Percentiles rank a stretch among this genome's conserved stretches.
phyloP scores from a whole-genome alignment of 2,888 invertebrate species.

The Pammene fasciana region DNA sequence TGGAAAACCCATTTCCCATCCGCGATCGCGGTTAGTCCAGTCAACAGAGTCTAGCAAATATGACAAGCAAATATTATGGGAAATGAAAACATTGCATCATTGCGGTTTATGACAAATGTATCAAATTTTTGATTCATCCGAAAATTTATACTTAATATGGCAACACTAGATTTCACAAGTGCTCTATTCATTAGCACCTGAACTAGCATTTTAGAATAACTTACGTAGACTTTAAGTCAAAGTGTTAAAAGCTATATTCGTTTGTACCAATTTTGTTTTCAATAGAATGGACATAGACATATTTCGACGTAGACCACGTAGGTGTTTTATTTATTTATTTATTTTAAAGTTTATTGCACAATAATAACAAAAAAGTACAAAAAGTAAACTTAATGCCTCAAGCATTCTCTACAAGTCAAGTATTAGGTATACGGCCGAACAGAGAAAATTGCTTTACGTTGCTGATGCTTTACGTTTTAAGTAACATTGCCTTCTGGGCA shows the following conservation, averaged over 20 bases:
- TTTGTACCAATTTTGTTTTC: background rate
- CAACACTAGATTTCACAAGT: conserved; percentile 47
- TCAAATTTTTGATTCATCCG: conserved; percentile 46
- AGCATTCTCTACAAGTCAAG: no score
- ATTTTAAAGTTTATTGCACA: no score
- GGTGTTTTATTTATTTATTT: no score
- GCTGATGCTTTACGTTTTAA: no score
- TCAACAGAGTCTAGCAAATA: conserved; percentile 24
- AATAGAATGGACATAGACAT: background rate
- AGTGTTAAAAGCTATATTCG: background rate
- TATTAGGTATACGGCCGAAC: no score
- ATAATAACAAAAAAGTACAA: no score
- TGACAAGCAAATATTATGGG: conserved; percentile 20
- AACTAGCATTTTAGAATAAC: background rate
- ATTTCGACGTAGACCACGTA: background rate
- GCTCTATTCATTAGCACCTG: conserved; percentile 28
- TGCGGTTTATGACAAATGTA: conserved; percentile 45
- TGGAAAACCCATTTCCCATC: conserved; percentile 27
- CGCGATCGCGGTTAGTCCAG: conserved; percentile 2
- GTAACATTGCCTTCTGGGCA: no score
- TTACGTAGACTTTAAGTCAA: background rate
- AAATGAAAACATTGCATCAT: conserved; percentile 44
- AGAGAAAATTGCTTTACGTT: no score
- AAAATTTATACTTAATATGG: conserved; percentile 15
- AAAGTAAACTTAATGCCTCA: no score